Evolutionary conservation across 2,888 invertebrate species (phyloP), one percentile per base, ranked within the genome.

Genomic region (Leptinotarsa rubiginosa): DNA sequence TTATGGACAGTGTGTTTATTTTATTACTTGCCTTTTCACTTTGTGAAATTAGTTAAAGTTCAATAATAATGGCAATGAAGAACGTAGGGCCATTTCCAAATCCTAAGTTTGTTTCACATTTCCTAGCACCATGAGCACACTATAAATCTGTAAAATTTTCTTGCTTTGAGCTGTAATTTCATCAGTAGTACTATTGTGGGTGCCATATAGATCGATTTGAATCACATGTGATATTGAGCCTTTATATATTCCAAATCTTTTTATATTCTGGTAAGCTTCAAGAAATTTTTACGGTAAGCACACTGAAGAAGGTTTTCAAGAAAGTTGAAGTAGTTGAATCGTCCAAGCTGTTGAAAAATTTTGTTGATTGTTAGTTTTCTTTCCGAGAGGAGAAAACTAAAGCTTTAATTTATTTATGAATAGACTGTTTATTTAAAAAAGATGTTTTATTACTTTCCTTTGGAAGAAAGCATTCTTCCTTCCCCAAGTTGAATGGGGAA

Each of bases 321-420:
- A 41, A 41, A 31, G 25, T 62, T 31, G 62, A 62, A 62, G 62
- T 62, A 16, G n/a, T 62, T 62, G n/a, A 62, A 31, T 56, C 56
- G 56, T 25, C 62, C 62, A 62, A 62, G 62, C 31, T 62, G 62
- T 62, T 62, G 69, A 56, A 69, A 69, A 52, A 69, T 69, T 41
- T 69, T 69, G 47, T 69, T 54, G 62, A 25, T 54, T 69, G 56
- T 69, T 69, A 69, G 56, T 69, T 69, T 67, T 67, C 50, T 22
- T 50, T 18, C 20, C 41, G 47, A 41, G 56, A 59, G 20, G 18
- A 47, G 54, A 69, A 56, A 69, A 47, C 56, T 69, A 56, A 54
- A 69, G 69, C 69, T 69, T 69, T 69, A 59, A 69, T 69, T 50
- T 69, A 69, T 56, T 69, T 69, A 69, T 69, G 47, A 69, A 47